Evolutionary conservation across 2,888 invertebrate genomes (phyloP).

Genomic region (Craniophora ligustri): DNA sequence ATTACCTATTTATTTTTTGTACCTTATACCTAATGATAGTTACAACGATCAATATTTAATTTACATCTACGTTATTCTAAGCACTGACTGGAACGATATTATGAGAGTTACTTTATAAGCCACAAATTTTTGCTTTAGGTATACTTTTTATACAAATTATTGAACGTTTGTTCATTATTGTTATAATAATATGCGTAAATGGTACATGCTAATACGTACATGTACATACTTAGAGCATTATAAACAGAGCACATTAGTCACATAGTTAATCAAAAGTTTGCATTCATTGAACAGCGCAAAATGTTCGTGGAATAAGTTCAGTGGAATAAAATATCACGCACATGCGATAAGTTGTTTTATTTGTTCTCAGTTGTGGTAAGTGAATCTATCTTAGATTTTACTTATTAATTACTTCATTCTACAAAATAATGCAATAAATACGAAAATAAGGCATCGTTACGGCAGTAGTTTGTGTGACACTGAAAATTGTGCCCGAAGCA

Average conservation of each 20-base stretch:
- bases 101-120: slow-evolving; percentile 61
- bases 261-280: slow-evolving; percentile 79
- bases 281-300: slow-evolving; percentile 81
- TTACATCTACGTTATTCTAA: slow-evolving; percentile 57
- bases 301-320: slow-evolving; percentile 81
- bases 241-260: slow-evolving; percentile 84
- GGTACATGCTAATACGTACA: slow-evolving; percentile 64
- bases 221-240: slow-evolving; percentile 72
- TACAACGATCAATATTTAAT: slow-evolving; percentile 52
- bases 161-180: slow-evolving; percentile 76
- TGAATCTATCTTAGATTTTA: no score
- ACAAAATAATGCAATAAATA: no score
- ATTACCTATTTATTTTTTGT: slow-evolving; percentile 20
- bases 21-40: slow-evolving; percentile 38
- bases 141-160: slow-evolving; percentile 80
- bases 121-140: slow-evolving; percentile 71
- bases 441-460: no score
- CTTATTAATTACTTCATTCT: no score
- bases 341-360: slow-evolving; percentile 83
- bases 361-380: slow-evolving; percentile 34
- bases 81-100: slow-evolving; percentile 65
- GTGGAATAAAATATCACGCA: slow-evolving; percentile 87
- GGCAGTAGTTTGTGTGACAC: no score
- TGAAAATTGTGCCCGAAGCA: no score
- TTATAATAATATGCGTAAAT: slow-evolving; percentile 66